phyloP scores from a whole-genome alignment of 2,888 invertebrate genomes.

The Perdita meconis region DNA sequence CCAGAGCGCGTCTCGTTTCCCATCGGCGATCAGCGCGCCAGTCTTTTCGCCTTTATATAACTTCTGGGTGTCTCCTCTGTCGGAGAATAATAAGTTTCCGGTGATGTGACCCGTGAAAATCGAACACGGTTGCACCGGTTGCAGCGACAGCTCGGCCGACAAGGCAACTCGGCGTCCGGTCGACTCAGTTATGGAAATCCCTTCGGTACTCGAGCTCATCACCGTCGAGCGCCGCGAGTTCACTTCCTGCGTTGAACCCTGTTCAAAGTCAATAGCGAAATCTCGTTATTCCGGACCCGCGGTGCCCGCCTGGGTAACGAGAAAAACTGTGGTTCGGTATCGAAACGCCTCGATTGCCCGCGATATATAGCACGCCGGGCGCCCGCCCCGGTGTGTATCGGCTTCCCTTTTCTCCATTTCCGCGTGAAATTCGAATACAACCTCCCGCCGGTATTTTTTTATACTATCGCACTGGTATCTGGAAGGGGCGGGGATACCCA shows the following conservation, averaged over 20 bases:
- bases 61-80: constrained; percentile 48
- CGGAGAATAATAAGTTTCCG: constrained; percentile 78
- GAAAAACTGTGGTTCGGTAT: constrained; percentile 61
- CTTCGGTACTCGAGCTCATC: constrained; percentile 72
- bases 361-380: too few relatives aligned
- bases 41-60: constrained; percentile 39
- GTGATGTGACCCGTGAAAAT: constrained; percentile 80
- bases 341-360: constrained; percentile 54
- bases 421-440: constrained; percentile 18
- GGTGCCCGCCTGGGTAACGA: constrained; percentile 56
- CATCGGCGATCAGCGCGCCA: constrained; percentile 40
- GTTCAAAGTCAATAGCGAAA: constrained; percentile 69
- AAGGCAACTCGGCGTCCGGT: constrained; percentile 79
- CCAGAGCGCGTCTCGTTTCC: constrained; percentile 36
- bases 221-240: constrained; percentile 54
- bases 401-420: constrained; percentile 4
- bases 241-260: constrained; percentile 58
- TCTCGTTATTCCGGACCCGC: constrained; percentile 64
- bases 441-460: not conserved
- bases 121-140: constrained; percentile 80
- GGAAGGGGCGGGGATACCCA: too few relatives aligned
- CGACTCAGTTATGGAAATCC: constrained; percentile 79
- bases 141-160: constrained; percentile 82
- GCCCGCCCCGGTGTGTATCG: not conserved
- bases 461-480: too few relatives aligned